phyloP scores from a whole-genome alignment of 2,888 invertebrate species.

The Tiliacea citrago region DNA sequence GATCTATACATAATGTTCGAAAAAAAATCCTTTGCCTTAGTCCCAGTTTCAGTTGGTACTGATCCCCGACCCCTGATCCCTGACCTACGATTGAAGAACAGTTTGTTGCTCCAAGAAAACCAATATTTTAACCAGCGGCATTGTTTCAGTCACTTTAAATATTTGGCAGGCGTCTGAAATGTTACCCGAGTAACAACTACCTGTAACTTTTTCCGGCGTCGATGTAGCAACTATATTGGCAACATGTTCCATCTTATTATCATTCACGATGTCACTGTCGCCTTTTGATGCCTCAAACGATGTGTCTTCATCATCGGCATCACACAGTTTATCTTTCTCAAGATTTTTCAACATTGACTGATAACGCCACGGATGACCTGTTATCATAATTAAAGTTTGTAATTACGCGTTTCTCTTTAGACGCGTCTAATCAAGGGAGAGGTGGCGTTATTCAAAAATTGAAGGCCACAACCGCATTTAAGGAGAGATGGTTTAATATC shows the following conservation, averaged over 20 bases:
- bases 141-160: constrained; percentile 41
- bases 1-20: background rate
- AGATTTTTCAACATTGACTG: constrained; percentile 73
- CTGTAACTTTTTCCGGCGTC: constrained; percentile 81
- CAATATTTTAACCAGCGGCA: constrained; percentile 20
- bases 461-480: background rate
- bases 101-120: background rate
- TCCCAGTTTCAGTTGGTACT: background rate
- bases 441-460: too few relatives aligned
- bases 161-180: constrained; percentile 46
- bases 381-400: constrained; percentile 30
- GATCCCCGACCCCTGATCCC: background rate
- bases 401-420: background rate
- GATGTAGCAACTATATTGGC: constrained; percentile 79
- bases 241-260: constrained; percentile 71
- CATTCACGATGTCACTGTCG: constrained; percentile 69
- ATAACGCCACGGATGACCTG: constrained; percentile 79
- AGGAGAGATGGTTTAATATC: background rate
- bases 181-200: constrained; percentile 66
- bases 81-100: background rate
- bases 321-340: constrained; percentile 63
- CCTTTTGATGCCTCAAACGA: constrained; percentile 71
- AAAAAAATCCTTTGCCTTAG: background rate
- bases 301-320: constrained; percentile 68
- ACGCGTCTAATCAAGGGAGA: background rate